Conservation (phyloP, 2,888 invertebrate species). For the Acleris emargana region DNA sequence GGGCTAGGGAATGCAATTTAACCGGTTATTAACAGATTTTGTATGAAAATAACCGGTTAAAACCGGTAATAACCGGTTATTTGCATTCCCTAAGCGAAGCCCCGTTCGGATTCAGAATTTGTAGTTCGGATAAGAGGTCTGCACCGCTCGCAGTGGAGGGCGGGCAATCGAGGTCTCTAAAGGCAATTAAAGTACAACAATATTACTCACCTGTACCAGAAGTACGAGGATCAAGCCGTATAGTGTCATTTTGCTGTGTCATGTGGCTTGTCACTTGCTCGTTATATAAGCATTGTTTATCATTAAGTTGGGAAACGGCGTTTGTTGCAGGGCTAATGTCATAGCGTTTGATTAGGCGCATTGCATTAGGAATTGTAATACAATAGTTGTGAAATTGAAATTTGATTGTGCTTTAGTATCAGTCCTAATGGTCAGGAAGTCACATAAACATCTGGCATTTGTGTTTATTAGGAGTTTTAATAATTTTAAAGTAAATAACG, state of each 20-base stretch:
- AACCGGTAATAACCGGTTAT: no score
- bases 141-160: no score
- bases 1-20: no score
- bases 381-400: constrained; percentile 16
- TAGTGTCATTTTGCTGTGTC: constrained; percentile 59
- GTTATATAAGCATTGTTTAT: constrained; percentile 47
- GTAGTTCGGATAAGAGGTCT: no score
- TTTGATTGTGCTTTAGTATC: constrained; percentile 1
- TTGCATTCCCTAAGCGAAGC: no score
- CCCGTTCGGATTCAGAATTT: no score
- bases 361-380: constrained; percentile 15
- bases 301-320: constrained; percentile 57
- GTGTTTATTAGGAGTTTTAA: no score
- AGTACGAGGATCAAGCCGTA: constrained; percentile 63
- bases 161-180: constrained; percentile 1
- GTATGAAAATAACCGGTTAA: no score
- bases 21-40: no score
- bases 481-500: no score
- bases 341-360: constrained; percentile 38
- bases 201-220: constrained; percentile 64
- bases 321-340: constrained; percentile 45
- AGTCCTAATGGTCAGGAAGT: neutral
- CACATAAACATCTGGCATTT: neutral
- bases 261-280: neutral
- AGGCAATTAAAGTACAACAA: neutral